Base-by-base conservation (phyloP, 2,888 invertebrate genomes). In the Aquatica leii region DNA sequence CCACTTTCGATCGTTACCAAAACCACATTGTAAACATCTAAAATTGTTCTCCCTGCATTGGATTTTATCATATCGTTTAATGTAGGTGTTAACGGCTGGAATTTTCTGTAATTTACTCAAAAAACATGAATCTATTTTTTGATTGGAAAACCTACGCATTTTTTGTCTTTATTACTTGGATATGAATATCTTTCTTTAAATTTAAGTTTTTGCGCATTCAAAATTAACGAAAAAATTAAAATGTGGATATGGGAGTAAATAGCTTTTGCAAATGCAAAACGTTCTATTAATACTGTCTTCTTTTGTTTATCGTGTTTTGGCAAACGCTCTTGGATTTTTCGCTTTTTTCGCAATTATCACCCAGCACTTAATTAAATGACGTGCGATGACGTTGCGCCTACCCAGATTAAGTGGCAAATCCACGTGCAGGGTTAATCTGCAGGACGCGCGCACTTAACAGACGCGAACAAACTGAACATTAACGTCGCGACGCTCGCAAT, bases 371-470 rank as follows among this genome's bases (percentile, higher is more conserved):
- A 53, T 40, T 53, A 41, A 12, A 41, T 53, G 48, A 41, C 54
- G 24, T 24, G 24, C n/a, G 66, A 54, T 72, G 73, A 73, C 72
- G 71, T 64, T 58, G 58, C 58, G 64, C 78, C 77, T 78, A 79
- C 79, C 79, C 78, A 76, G 79, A 77, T 77, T 69, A 67, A 69
- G 76, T n/a, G 74, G 73, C 69, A 72, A 72, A 76, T 75, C 74
- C 76, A 75, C 74, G 76, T 76, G 76, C 76, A 74, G 69, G 60
- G 67, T 67, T 63, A 66, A 69, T 66, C 67, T 71, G 71, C 73
- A 68, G 73, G 69, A 74, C 75, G 73, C 71, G 74, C 73, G 73
- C 76, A 74, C 76, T 76, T 71, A 78, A 76, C 76, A 76, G 75
- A 74, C 78, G 75, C 77, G 74, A 69, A 73, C 74, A 74, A 76